Evolutionary conservation across 2,113 vertebrate genomes (phyloP), one percentile per base, ranked within the genome.

Genomic region (Oncorhynchus gorbuscha): DNA sequence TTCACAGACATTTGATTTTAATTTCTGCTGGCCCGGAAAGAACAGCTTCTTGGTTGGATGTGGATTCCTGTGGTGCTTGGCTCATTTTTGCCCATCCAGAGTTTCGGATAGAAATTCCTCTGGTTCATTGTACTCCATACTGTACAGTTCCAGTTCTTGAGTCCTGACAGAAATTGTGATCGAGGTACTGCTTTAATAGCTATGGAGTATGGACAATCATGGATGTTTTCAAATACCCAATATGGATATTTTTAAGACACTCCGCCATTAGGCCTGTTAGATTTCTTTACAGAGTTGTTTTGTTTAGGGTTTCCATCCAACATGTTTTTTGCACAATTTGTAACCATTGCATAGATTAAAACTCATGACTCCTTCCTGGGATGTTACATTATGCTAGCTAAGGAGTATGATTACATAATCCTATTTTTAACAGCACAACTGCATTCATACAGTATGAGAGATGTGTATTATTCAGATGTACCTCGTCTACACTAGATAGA

Each of bases 41-140:
- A 24, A 59, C 39, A 76, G 79, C 85, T 88, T 73, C 48, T 80
- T 59, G 22, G 26, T 58, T 76, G 83, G 81, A 82, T 88, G 79
- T 82, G 64, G 72, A 88, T 88, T 83, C 78, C 80, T 89, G 83
- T 79, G 79, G 84, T 51, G 65, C 74, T 73, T 55, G 51, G 22
- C 71, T 82, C 65, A 67, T 75, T 81, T 77, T 75, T 71, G 75
- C 74, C 69, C 35, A 65, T 62, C 28, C 70, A 24, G 61, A 82
- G 69, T 78, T 69, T 28, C 69, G 69, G 39, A 35, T 73, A 75
- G 69, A 22, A 81, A 45, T 81, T 71, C 39, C 62, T 70, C 30
- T 68, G n/a, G 32, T 28, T 67, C 30, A 16, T 67, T 67, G 16
- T 28, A 5, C 26, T 67, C 26, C 28, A 26, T 67, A 83, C 90